Evolutionary conservation across 2,888 invertebrate genomes (phyloP), one percentile per base, ranked within the genome.

Genomic region (Platycheirus rosarum): DNA sequence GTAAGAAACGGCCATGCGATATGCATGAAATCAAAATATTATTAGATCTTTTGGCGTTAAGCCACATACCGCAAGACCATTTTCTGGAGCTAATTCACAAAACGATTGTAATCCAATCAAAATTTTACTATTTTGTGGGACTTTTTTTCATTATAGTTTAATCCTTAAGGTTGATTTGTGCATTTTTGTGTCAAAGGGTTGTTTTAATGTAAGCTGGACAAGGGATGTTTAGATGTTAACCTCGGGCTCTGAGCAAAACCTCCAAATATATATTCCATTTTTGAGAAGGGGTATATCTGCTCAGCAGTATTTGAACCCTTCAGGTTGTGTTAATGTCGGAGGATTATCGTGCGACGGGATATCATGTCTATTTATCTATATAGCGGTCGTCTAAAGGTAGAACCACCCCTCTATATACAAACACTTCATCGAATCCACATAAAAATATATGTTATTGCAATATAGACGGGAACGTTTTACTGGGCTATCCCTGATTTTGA

Each of bases 271-370:
- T n/a, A n/a, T n/a, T n/a, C n/a, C n/a, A n/a, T 60, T 44, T 35
- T 23, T 44, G 46, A 48, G 68, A 62, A 42, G 62, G 18, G 14
- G 46, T 16, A 49, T 51, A 7, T 32, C 4, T 32, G 13, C 26
- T n/a, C 26, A 26, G 60, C 66, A 57, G n/a, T n/a, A 70, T 80
- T 76, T 35, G 46, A 68, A 68, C 77, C 63, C 76, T 71, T 20
- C 14, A 42, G 40, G 48, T 49, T 68, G 63, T 55, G 53, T 73
- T 63, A 76, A 73, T 82, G 68, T 49, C n/a, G 26, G 49, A 18
- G 40, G 62, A 63, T 77, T 66, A 73, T 57, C 63, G 23, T 23
- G 60, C 42, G 44, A 9, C 29, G 29, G 62, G 20, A 57, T 68
- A 62, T 63, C 37, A 49, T 44, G 9, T n/a, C 37, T 29, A 48